Conservation (phyloP, 35 echinoderm and acorn worm genomes). For the Apostichopus parvimensis region DNA sequence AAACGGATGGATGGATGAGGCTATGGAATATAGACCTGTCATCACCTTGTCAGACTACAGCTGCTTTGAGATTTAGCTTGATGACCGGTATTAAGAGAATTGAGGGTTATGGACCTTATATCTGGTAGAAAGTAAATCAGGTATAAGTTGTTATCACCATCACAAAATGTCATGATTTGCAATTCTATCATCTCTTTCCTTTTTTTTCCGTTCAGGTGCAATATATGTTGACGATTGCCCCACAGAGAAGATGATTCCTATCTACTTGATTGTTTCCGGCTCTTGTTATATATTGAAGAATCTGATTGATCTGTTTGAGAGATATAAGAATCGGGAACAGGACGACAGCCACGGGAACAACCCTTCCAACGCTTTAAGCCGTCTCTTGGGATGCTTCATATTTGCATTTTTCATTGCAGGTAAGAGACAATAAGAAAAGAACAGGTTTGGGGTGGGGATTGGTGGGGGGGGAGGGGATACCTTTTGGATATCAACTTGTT, state of each 20-base stretch:
- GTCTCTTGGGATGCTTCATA: constrained; percentile 72
- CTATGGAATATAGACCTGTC: too few species aligned
- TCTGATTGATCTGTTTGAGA: constrained; percentile 62
- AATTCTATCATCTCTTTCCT: not conserved
- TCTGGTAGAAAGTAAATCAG: too few species aligned
- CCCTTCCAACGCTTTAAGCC: constrained; percentile 53
- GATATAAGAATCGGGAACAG: not conserved
- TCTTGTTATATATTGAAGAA: constrained; percentile 70
- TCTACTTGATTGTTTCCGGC: constrained; percentile 81
- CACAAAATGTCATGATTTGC: too few species aligned
- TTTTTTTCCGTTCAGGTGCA: constrained; percentile 57
- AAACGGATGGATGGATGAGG: too few species aligned
- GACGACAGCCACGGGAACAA: constrained; percentile 47
- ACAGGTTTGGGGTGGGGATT: too few species aligned
- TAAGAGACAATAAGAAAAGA: constrained; percentile 29
- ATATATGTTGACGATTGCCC: constrained; percentile 80
- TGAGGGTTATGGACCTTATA: too few species aligned
- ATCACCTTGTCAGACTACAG: too few species aligned
- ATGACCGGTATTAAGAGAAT: too few species aligned
- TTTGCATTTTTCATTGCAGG: constrained; percentile 94
- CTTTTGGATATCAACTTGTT: too few species aligned
- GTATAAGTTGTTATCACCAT: too few species aligned
- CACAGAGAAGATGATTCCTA: constrained; percentile 66
- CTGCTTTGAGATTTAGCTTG: too few species aligned
- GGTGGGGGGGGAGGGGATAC: too few species aligned